Evolutionary conservation across 2,113 vertebrate species (phyloP).

Genomic region (Tinamus guttatus): DNA sequence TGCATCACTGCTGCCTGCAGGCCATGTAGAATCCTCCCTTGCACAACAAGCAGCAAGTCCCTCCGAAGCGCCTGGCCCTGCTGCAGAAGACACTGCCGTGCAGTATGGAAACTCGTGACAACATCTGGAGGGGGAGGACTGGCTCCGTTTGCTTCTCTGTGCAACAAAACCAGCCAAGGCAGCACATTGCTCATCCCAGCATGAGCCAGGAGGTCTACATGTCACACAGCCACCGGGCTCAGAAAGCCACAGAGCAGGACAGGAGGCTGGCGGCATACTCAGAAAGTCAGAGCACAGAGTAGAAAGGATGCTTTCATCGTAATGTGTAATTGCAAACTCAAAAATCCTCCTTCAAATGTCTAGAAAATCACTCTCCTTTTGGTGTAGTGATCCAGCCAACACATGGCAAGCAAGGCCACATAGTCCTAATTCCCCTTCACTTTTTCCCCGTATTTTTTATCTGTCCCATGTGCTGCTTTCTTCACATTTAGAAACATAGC

Average conservation of each 20-base stretch:
- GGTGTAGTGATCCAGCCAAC: not conserved
- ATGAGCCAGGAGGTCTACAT: fast-evolving
- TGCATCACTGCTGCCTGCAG: not conserved
- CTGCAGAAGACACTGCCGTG: not conserved
- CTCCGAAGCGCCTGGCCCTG: not conserved
- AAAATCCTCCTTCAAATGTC: not conserved
- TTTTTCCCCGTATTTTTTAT: slow-evolving; percentile 25
- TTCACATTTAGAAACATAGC: not conserved
- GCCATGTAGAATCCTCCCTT: not conserved
- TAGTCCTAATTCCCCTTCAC: not conserved
- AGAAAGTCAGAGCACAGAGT: not conserved
- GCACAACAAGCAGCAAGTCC: not conserved
- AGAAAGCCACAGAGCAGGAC: not conserved
- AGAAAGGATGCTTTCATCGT: not conserved
- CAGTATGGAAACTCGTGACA: not conserved
- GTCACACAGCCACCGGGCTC: not conserved
- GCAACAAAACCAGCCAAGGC: not conserved
- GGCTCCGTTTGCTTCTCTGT: not conserved
- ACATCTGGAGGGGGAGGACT: not conserved
- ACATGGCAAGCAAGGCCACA: not conserved
- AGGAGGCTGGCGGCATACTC: not conserved
- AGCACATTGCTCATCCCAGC: fast-evolving
- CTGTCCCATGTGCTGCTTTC: slow-evolving; percentile 52
- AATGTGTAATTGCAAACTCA: not conserved
- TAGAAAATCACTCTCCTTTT: not conserved